Evolutionary conservation across 2,113 vertebrate species (phyloP).

Genomic region (Pontoporia blainvillei): DNA sequence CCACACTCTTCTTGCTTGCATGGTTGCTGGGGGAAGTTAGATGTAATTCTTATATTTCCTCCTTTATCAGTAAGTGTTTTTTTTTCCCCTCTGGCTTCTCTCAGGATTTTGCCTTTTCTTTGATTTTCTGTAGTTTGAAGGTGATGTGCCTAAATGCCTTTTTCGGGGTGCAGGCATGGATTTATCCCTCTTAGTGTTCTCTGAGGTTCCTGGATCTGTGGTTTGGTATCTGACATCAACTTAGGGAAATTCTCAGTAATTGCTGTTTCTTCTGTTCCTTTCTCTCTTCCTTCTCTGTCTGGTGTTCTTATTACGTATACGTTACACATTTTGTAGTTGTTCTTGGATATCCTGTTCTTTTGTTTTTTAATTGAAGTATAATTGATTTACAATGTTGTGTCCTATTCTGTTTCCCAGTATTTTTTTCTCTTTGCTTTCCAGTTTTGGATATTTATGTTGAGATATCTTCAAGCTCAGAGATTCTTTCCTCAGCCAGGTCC

Average conservation of each 20-base stretch:
- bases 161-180: background rate
- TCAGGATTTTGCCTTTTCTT: background rate
- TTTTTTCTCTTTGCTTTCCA: background rate
- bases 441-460: too few relatives aligned
- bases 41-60: background rate
- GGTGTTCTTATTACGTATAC: background rate
- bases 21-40: background rate
- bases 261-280: background rate
- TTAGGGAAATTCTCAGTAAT: background rate
- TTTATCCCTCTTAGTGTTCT: background rate
- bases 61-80: background rate
- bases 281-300: background rate
- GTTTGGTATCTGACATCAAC: background rate
- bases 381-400: too few relatives aligned
- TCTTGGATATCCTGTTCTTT: background rate
- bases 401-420: too few relatives aligned
- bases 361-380: too few relatives aligned
- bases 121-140: background rate
- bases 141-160: background rate
- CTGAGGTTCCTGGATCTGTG: background rate
- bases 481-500: background rate
- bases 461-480: background rate
- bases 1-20: background rate
- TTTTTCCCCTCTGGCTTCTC: background rate
- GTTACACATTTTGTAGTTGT: background rate